Evolutionary conservation across 2,888 invertebrate genomes (phyloP), one percentile per base, ranked within the genome.

Genomic region (Euzophera pinguis): DNA sequence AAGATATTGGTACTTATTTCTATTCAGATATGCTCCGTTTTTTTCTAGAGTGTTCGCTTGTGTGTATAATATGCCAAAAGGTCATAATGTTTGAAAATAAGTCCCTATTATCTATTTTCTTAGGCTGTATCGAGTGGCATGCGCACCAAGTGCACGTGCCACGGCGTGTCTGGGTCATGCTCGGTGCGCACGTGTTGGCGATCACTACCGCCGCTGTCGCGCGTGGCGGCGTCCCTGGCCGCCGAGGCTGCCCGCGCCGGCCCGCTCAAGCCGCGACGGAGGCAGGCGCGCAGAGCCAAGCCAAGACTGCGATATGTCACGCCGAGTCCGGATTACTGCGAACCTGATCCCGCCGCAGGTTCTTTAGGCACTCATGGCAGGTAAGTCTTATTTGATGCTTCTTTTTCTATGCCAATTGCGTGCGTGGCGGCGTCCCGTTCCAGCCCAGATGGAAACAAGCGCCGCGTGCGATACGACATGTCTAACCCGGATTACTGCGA

Each of bases 401-500:
- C n/a, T n/a, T n/a, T n/a, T n/a, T n/a, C n/a, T n/a, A n/a, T n/a
- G 3, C 90, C 72, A 78, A 93, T 74, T 87, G 93, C 78, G 80
- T 92, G 69, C 84, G 92, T 94, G 57, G 92, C 94, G 64, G 88
- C 91, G 32, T 91, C 92, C 61, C 78, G 53, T 73, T 82, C 69
- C 78, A 69, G n/a, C 77, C 71, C 62, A 87, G 69, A 70, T 89
- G 64, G 1, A 69, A 78, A 9, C 65, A 80, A 60, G 66, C 80
- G 43, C 92, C 94, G 47, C 92, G 94, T 96, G 55, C 89, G 96
- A 27, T 96, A 94, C 84, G 92, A 95, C 62, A 93, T 94, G 57
- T 95, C 95, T 72, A 95, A 95, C 54, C 96, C 96, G 0, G 96
- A 96, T 83, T 96, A 96, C 81, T 97, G 97, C 82, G 92, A 93